Conservation (phyloP, 2,113 vertebrate species). For the Pachycephala philippinensis region DNA sequence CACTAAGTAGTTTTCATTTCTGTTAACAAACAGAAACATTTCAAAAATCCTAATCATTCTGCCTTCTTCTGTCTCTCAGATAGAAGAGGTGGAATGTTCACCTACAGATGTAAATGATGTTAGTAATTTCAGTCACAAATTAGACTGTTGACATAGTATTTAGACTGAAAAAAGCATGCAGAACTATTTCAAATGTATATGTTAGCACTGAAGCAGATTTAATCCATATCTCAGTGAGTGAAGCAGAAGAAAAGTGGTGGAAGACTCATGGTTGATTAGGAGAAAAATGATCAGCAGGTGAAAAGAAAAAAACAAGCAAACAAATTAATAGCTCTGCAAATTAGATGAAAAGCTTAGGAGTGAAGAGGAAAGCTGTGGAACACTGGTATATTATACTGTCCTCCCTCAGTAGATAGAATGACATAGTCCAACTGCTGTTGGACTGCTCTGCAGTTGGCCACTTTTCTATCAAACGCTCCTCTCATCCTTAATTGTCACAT, state of each 20-base stretch:
- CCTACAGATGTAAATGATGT: background rate
- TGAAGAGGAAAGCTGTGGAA: background rate
- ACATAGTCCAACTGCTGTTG: background rate
- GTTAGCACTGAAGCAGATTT: background rate
- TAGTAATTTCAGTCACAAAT: background rate
- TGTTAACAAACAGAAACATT: constrained; percentile 40
- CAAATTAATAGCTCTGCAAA: background rate
- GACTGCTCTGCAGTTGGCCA: background rate
- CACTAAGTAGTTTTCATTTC: constrained; percentile 53
- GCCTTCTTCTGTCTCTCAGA: constrained; percentile 38
- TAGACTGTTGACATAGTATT: background rate
- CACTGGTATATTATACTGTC: background rate
- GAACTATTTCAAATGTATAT: background rate
- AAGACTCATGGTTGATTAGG: background rate
- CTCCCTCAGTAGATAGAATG: background rate
- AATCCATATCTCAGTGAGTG: background rate
- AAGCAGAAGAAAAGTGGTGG: background rate
- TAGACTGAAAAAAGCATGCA: background rate
- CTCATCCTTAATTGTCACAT: background rate
- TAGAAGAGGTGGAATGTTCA: background rate
- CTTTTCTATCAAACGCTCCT: background rate
- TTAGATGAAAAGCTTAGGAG: background rate
- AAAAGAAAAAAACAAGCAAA: background rate
- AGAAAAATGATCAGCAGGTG: background rate
- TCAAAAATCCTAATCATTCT: constrained; percentile 31